Evolutionary conservation across 2,113 vertebrate genomes (phyloP).

Genomic region (Scophthalmus maximus): DNA sequence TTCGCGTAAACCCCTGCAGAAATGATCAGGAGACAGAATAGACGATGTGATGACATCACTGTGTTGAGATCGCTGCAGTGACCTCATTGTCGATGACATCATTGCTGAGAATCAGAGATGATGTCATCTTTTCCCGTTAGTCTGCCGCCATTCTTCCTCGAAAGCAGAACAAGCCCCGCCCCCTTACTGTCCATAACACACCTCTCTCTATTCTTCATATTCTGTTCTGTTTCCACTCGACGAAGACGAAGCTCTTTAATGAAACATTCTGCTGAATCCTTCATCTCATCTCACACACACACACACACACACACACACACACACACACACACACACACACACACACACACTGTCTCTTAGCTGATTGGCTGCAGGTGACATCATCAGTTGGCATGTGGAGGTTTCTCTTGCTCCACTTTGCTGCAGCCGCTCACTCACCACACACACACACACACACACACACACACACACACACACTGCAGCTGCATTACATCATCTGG

Average conservation of each 20-base stretch:
- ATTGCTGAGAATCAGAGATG: slow-evolving; percentile 21
- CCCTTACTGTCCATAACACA: background rate
- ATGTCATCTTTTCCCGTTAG: slow-evolving; percentile 56
- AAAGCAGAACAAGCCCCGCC: slow-evolving; percentile 25
- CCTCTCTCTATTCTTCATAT: background rate
- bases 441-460: slow-evolving; percentile 14
- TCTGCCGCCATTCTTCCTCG: slow-evolving; percentile 34
- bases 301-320: slow-evolving; percentile 23
- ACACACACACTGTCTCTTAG: slow-evolving; percentile 11
- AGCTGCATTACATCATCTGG: slow-evolving; percentile 81
- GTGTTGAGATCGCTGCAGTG: background rate
- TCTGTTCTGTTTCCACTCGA: background rate
- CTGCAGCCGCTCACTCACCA: slow-evolving; percentile 39
- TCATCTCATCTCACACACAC: slow-evolving; percentile 11
- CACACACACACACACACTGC: slow-evolving; percentile 43
- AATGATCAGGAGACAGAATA: too few relatives aligned
- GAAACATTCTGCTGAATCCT: slow-evolving; percentile 25
- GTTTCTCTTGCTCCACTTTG: slow-evolving; percentile 53
- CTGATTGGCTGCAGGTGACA: slow-evolving; percentile 83
- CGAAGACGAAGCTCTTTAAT: background rate
- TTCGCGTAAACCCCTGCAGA: too few relatives aligned
- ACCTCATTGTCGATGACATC: slow-evolving; percentile 61
- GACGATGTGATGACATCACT: slow-evolving; percentile 44
- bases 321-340: slow-evolving; percentile 33
- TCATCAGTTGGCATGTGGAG: slow-evolving; percentile 75